phyloP scores from a whole-genome alignment of 2,888 invertebrate species.

The Stenotaenia linearis region DNA sequence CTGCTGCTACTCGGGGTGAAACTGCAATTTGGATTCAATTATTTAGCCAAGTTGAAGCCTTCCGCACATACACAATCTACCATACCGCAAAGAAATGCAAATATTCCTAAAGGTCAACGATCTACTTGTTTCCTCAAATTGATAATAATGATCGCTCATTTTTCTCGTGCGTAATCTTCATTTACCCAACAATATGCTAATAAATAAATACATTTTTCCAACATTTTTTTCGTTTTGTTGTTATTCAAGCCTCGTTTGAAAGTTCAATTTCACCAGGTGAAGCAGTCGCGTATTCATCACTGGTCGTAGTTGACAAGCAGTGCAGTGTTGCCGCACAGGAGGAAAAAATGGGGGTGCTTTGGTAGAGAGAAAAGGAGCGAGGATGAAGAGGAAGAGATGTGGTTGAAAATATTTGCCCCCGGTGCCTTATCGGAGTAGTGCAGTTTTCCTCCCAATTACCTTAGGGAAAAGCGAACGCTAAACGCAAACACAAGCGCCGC shows the following conservation, averaged over 20 bases:
- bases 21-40: conserved; percentile 9
- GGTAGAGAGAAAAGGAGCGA: neutral
- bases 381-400: neutral
- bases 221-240: neutral
- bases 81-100: neutral
- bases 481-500: conserved; percentile 9
- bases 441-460: conserved; percentile 9
- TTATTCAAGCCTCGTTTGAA: neutral
- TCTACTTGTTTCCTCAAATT: neutral
- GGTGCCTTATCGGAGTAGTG: conserved; percentile 9
- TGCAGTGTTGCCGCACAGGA: neutral
- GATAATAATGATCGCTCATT: neutral
- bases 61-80: neutral
- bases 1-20: conserved; percentile 6
- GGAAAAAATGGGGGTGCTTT: neutral
- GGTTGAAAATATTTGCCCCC: conserved; percentile 4
- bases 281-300: neutral
- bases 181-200: neutral
- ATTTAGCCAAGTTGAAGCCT: conserved; percentile 2
- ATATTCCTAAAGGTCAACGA: neutral
- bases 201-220: neutral
- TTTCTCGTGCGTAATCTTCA: too few species aligned
- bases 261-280: neutral
- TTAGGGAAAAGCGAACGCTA: neutral
- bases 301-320: neutral